Conservation (phyloP, 2,113 vertebrate species). For the Leptosomus discolor region DNA sequence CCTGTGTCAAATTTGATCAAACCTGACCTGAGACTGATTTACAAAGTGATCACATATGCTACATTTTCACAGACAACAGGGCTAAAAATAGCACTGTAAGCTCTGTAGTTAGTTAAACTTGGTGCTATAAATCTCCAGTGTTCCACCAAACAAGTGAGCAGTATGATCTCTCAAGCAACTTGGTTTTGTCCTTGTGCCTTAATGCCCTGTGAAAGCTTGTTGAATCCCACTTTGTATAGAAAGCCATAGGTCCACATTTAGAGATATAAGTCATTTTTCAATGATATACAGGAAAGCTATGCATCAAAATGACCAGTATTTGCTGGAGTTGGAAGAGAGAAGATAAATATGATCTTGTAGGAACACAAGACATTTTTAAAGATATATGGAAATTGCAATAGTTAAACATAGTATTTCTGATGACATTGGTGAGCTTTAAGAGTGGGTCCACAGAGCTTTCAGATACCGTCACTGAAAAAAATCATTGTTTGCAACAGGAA, state of each 20-base stretch:
- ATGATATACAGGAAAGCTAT: neutral
- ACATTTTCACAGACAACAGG: neutral
- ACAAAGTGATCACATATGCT: neutral
- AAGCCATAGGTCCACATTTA: neutral
- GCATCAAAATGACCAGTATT: neutral
- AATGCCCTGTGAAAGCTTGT: neutral
- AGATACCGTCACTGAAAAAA: neutral
- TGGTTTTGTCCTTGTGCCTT: neutral
- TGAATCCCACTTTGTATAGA: neutral
- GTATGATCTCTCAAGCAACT: neutral
- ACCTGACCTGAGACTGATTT: neutral
- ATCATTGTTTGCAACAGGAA: neutral
- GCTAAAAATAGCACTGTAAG: neutral
- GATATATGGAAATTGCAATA: neutral
- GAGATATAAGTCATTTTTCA: neutral
- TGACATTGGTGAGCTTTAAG: neutral
- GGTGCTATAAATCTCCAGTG: neutral
- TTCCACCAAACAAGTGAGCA: neutral
- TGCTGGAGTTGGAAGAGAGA: neutral
- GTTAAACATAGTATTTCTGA: neutral
- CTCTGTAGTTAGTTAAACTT: neutral
- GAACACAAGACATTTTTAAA: neutral
- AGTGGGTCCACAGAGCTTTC: neutral
- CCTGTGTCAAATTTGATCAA: neutral
- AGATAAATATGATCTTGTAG: neutral